phyloP scores from a whole-genome alignment of 2,888 invertebrate species.

The Tipula helvola region DNA sequence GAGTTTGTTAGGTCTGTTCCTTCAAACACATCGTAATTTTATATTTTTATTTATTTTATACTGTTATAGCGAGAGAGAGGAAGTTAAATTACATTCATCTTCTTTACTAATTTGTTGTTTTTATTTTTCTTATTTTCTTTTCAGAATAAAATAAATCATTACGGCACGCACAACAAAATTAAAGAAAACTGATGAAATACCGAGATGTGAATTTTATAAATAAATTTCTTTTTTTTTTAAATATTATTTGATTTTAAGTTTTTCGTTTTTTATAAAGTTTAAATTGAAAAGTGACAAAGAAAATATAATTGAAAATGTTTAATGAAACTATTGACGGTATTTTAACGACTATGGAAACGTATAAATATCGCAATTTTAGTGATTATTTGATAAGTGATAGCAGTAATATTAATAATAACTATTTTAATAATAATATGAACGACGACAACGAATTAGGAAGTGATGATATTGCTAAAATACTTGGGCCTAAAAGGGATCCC shows the following conservation, averaged over 20 bases:
- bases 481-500: slow-evolving; percentile 39
- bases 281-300: neutral
- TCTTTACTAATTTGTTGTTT: neutral
- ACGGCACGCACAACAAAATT: neutral
- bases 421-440: neutral
- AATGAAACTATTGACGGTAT: neutral
- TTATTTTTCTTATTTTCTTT: neutral
- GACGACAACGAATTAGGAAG: neutral
- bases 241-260: neutral
- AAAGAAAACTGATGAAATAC: neutral
- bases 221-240: neutral
- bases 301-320: neutral
- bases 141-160: neutral
- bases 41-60: too few species aligned
- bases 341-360: neutral
- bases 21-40: too few species aligned
- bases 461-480: slow-evolving; percentile 9
- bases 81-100: neutral
- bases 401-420: neutral
- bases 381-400: neutral
- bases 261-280: neutral
- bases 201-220: neutral
- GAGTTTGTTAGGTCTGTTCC: too few species aligned
- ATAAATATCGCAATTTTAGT: neutral
- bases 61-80: neutral